phyloP scores from a whole-genome alignment of 2,113 vertebrate species.

The Ptychochromis oligacanthus region DNA sequence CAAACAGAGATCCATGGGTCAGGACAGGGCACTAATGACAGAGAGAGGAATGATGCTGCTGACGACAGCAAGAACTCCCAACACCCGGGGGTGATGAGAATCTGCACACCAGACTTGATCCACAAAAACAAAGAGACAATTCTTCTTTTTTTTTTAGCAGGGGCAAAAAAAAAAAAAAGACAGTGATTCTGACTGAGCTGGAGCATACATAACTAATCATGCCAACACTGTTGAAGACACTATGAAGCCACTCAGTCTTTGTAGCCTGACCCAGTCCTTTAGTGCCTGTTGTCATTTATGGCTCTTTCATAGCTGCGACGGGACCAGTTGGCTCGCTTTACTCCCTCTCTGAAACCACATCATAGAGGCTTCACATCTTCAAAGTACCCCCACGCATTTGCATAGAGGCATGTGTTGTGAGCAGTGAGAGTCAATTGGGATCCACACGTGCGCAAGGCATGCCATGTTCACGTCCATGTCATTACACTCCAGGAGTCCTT shows the following conservation, averaged over 20 bases:
- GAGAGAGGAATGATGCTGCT: conserved; percentile 43
- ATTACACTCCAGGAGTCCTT: conserved; percentile 19
- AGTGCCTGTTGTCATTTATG: conserved; percentile 63
- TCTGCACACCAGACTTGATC: conserved; percentile 54
- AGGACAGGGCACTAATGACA: conserved; percentile 55
- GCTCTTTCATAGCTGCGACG: conserved; percentile 52
- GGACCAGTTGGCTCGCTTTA: conserved; percentile 48
- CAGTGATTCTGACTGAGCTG: not conserved
- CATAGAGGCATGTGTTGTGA: conserved; percentile 20
- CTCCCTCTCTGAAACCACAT: conserved; percentile 69
- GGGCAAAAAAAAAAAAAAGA: not conserved
- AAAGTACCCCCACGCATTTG: conserved; percentile 61
- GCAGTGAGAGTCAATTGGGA: not conserved
- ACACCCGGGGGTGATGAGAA: conserved; percentile 36
- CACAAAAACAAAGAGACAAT: conserved; percentile 45
- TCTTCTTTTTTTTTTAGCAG: conserved; percentile 25
- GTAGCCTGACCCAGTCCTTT: conserved; percentile 26
- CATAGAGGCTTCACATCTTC: conserved; percentile 67
- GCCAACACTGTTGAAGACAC: conserved; percentile 16
- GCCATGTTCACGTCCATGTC: conserved; percentile 33
- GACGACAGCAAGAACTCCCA: conserved; percentile 38
- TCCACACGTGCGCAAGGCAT: conserved; percentile 60
- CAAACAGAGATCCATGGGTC: conserved; percentile 26
- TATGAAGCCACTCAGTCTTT: conserved; percentile 1
- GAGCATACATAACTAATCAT: conserved; percentile 23